Conservation (phyloP, 2,888 invertebrate genomes). For the Dorcus parallelipipedus region DNA sequence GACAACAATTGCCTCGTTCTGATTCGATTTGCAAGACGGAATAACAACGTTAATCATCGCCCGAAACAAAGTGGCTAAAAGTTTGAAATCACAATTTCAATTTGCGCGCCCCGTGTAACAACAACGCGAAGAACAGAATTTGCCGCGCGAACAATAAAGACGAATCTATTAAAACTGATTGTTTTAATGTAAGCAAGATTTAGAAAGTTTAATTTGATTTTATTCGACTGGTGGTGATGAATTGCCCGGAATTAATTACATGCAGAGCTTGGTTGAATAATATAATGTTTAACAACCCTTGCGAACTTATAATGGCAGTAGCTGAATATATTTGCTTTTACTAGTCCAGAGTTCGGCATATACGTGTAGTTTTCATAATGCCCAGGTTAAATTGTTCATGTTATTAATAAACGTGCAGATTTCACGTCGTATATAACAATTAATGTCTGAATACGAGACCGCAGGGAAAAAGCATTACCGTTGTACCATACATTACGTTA, state of each 20-base stretch:
- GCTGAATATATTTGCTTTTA: background rate
- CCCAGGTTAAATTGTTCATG: background rate
- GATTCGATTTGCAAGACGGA: constrained; percentile 19
- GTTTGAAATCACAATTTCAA: no score
- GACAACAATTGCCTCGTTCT: constrained; percentile 22
- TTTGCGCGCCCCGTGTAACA: no score
- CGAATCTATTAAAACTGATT: no score
- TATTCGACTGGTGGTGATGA: background rate
- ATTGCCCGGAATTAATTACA: constrained; percentile 1
- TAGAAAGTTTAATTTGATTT: background rate
- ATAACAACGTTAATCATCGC: background rate
- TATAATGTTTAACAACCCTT: constrained; percentile 1
- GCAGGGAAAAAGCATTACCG: background rate
- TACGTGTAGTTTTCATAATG: background rate
- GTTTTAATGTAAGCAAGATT: no score
- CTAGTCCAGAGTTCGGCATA: background rate
- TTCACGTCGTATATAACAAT: background rate
- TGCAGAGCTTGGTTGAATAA: background rate
- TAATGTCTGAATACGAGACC: background rate
- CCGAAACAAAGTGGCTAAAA: no score
- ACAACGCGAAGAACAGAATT: no score
- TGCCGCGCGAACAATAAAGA: no score
- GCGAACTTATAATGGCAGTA: background rate
- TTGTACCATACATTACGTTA: no score
- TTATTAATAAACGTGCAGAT: background rate